These are phyloP conservation scores for Trichacis sp. DNA, from an alignment of 2,888 invertebrate species.

Conservation along the genomic window DNA sequence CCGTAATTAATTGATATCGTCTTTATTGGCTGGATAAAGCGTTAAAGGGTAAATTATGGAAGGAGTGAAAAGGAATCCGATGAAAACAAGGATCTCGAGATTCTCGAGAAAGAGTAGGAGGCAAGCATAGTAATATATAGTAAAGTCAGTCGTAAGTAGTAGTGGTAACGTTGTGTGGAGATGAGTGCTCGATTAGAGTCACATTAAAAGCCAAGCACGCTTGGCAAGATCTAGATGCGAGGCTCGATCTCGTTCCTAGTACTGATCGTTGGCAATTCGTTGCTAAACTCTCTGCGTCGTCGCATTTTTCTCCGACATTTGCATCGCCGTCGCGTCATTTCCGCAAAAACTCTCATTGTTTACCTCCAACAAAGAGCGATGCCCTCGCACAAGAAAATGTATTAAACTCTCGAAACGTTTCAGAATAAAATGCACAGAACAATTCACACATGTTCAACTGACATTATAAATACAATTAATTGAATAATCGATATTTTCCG, in stretches of 20 bases:
- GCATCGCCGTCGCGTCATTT: conserved; percentile 45
- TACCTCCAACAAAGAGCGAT: conserved; percentile 8
- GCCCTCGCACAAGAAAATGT: too few relatives aligned
- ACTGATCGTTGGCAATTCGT: conserved; percentile 53
- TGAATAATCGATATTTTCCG: too few relatives aligned
- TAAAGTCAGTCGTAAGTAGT: too few relatives aligned
- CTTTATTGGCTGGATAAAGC: too few relatives aligned
- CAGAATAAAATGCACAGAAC: too few relatives aligned
- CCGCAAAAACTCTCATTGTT: conserved; percentile 37
- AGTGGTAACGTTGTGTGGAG: conserved; percentile 43
- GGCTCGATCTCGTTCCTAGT: conserved; percentile 50
- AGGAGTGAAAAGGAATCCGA: conserved; percentile 22
- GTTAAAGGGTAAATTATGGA: too few relatives aligned
- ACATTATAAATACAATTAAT: too few relatives aligned
- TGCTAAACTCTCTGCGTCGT: conserved; percentile 52
- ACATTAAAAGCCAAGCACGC: conserved; percentile 53
- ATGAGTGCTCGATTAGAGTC: conserved; percentile 48
- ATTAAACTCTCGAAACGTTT: too few relatives aligned
- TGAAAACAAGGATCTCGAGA: conserved; percentile 36
- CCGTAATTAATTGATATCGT: too few relatives aligned
- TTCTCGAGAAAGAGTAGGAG: too few relatives aligned
- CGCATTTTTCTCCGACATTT: conserved; percentile 53
- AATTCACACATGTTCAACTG: too few relatives aligned
- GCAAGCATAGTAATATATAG: too few relatives aligned
- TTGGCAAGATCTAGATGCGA: conserved; percentile 59